A percentile compares a stretch with the other conserved stretches of the same genome.
Conservation (phyloP, 2,888 invertebrate species). For the Sicus ferrugineus region DNA sequence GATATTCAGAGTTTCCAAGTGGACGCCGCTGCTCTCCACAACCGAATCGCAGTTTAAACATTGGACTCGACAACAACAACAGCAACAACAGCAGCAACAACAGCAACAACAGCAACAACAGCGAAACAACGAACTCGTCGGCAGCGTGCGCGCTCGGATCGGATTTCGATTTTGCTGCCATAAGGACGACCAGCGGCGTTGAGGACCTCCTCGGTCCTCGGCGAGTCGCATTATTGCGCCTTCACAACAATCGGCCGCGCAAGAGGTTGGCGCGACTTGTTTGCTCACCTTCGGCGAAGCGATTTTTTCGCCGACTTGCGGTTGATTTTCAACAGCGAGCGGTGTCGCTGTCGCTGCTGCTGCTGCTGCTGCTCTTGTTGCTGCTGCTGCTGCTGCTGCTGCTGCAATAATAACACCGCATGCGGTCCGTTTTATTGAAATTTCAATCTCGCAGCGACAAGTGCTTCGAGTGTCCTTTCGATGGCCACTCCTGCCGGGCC, state of each 20-base stretch:
- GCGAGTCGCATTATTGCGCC: neutral
- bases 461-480: slow-evolving; percentile 32
- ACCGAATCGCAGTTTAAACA: too few species aligned
- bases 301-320: slow-evolving; percentile 4
- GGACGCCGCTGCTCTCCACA: too few species aligned
- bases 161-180: slow-evolving; percentile 21
- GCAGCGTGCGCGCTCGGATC: neutral
- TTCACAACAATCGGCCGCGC: slow-evolving; percentile 6
- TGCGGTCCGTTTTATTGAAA: slow-evolving; percentile 32
- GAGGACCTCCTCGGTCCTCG: slow-evolving; percentile 18
- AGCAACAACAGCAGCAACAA: too few species aligned
- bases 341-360: neutral
- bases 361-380: neutral
- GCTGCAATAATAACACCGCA: slow-evolving; percentile 13
- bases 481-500: neutral
- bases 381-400: neutral
- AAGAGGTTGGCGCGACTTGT: slow-evolving; percentile 17
- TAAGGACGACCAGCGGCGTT: slow-evolving; percentile 29
- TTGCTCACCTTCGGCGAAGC: slow-evolving; percentile 9
- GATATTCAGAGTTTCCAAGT: too few species aligned
- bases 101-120: too few species aligned
- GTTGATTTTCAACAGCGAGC: neutral
- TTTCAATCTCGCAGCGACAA: slow-evolving; percentile 31
- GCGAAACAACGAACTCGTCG: neutral
- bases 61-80: too few species aligned